Evolutionary conservation across 1,140 invertebrate species (phyloP).

Genomic region (Temnothorax nylanderi): DNA sequence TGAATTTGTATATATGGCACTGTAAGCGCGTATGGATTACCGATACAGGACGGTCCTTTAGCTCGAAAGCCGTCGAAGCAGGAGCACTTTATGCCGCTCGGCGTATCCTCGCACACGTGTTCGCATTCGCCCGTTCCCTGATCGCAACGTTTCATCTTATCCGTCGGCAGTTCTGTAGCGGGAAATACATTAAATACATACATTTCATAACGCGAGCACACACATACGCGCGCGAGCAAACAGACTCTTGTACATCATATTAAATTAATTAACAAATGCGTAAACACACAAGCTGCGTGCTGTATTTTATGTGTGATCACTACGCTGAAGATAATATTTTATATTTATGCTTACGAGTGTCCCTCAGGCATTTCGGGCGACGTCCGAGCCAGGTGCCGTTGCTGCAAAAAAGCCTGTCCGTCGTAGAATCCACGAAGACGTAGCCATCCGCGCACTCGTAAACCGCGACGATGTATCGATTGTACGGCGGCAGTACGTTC

Average conservation of each 20-base stretch:
- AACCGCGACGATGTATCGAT: constrained; percentile 87
- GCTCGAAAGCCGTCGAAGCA: constrained; percentile 85
- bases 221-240: background rate
- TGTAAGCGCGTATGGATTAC: constrained; percentile 67
- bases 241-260: background rate
- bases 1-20: background rate
- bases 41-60: constrained; percentile 85
- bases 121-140: constrained; percentile 82
- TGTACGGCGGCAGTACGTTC: constrained; percentile 82
- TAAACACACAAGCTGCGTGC: background rate
- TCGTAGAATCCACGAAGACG: constrained; percentile 83
- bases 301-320: background rate
- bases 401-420: constrained; percentile 87
- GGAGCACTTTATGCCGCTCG: constrained; percentile 81
- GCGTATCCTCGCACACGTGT: constrained; percentile 83
- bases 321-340: background rate
- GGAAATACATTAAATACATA: background rate
- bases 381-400: constrained; percentile 86
- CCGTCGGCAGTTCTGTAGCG: constrained; percentile 23
- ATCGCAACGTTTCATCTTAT: constrained; percentile 78
- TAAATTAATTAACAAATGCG: background rate
- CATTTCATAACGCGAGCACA: background rate
- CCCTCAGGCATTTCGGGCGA: constrained; percentile 84
- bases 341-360: constrained; percentile 75
- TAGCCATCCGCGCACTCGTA: constrained; percentile 86